phyloP scores from a whole-genome alignment of 2,888 invertebrate genomes.

The Epinotia ramella region DNA sequence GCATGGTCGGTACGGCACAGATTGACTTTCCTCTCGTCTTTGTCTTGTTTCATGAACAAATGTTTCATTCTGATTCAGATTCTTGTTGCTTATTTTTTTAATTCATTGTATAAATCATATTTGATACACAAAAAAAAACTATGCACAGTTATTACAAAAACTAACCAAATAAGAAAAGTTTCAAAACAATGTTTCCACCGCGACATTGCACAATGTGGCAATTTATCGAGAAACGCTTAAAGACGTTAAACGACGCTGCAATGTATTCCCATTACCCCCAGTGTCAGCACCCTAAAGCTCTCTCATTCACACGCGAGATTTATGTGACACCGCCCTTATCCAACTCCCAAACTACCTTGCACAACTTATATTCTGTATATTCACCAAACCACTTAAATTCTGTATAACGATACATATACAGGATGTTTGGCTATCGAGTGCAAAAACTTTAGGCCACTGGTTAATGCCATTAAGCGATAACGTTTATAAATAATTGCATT shows the following conservation, averaged over 20 bases:
- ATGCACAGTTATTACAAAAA: too few species aligned
- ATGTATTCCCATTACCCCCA: conserved; percentile 2
- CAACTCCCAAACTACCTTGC: conserved; percentile 20
- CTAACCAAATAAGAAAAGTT: neutral
- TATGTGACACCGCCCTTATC: conserved; percentile 7
- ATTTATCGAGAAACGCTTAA: conserved; percentile 4
- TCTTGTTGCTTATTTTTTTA: too few species aligned
- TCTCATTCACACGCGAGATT: conserved; percentile 28
- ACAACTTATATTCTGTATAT: conserved; percentile 19
- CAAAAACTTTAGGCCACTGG: neutral
- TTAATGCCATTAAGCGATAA: neutral
- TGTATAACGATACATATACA: neutral
- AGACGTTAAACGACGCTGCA: conserved; percentile 9
- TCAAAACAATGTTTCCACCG: neutral
- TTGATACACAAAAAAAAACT: too few species aligned
- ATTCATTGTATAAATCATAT: too few species aligned
- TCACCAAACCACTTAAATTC: conserved; percentile 9
- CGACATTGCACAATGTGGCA: neutral
- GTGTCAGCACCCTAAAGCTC: conserved; percentile 16
- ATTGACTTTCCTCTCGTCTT: too few species aligned
- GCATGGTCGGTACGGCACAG: too few species aligned
- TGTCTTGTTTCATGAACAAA: too few species aligned
- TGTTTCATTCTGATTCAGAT: too few species aligned
- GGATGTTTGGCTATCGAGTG: neutral
- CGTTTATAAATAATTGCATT: too few species aligned